phyloP scores from a whole-genome alignment of 92 coral and sea anemone genomes.

The Parazoanthus atlanticus region DNA sequence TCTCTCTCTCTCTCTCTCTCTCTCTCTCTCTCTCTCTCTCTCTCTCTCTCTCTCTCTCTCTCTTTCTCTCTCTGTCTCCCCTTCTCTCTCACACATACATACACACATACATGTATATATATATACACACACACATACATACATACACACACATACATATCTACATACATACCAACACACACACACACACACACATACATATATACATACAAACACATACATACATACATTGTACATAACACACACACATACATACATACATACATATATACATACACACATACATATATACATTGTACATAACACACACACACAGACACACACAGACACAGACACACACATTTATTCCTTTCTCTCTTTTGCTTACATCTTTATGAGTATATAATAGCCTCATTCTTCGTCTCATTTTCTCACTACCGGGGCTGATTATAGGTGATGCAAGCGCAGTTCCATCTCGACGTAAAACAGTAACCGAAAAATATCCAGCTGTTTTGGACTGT shows the following conservation, averaged over 20 bases:
- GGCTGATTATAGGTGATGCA: conserved; percentile 44
- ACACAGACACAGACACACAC: not conserved
- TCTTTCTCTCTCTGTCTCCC: no score
- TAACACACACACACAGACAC: not conserved
- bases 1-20: no score
- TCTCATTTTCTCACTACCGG: not conserved
- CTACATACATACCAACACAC: no score
- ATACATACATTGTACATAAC: not conserved
- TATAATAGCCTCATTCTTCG: no score
- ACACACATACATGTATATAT: no score
- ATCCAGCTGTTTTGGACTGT: conserved; percentile 81
- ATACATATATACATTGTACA: not conserved
- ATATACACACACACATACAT: no score
- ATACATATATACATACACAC: not conserved
- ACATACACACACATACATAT: no score
- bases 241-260: not conserved
- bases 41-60: no score
- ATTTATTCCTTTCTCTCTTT: not conserved
- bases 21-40: no score
- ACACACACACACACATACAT: no score
- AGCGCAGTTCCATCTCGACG: conserved; percentile 73
- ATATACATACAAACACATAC: no score
- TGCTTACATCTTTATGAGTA: not conserved
- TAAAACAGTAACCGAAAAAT: conserved; percentile 70
- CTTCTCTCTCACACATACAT: no score